Percentiles rank a stretch among this genome's conserved stretches.
These are phyloP conservation scores for Manduca sexta DNA, from an alignment of 1,140 invertebrate species.

Conservation along the genomic window DNA sequence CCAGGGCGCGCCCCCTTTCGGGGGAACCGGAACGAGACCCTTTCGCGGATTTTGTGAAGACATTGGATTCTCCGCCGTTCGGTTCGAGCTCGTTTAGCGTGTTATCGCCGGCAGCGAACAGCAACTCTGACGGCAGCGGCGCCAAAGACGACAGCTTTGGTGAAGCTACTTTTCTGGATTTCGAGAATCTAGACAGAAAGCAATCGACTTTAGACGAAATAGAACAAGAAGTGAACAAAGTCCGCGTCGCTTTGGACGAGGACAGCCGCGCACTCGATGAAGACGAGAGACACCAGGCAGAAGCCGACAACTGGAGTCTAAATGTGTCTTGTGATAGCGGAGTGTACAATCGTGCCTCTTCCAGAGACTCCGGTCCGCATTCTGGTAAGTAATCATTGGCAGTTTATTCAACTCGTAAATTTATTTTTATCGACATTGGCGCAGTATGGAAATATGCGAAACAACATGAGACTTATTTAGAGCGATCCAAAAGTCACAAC, in stretches of 20 bases:
- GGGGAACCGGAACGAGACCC: constrained; percentile 50
- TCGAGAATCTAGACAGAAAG: constrained; percentile 53
- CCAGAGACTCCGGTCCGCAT: constrained; percentile 71
- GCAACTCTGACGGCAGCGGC: constrained; percentile 24
- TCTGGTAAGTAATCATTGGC: constrained; percentile 50
- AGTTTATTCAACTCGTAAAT: constrained; percentile 37
- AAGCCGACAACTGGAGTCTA: constrained; percentile 68
- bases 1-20: constrained; percentile 28
- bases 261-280: constrained; percentile 64
- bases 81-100: constrained; percentile 26
- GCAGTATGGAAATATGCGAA: constrained; percentile 29
- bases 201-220: constrained; percentile 64
- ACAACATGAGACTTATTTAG: constrained; percentile 55
- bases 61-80: constrained; percentile 43
- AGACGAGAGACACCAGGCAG: constrained; percentile 58
- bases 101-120: constrained; percentile 29
- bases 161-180: constrained; percentile 62
- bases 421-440: constrained; percentile 42
- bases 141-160: constrained; percentile 54
- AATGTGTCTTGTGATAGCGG: constrained; percentile 73
- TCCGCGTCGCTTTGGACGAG: constrained; percentile 66
- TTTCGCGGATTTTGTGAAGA: constrained; percentile 33
- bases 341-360: constrained; percentile 74
- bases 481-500: constrained; percentile 33
- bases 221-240: constrained; percentile 68